Conservation (phyloP, 2,888 invertebrate genomes). For the Synergus gifuensis region DNA sequence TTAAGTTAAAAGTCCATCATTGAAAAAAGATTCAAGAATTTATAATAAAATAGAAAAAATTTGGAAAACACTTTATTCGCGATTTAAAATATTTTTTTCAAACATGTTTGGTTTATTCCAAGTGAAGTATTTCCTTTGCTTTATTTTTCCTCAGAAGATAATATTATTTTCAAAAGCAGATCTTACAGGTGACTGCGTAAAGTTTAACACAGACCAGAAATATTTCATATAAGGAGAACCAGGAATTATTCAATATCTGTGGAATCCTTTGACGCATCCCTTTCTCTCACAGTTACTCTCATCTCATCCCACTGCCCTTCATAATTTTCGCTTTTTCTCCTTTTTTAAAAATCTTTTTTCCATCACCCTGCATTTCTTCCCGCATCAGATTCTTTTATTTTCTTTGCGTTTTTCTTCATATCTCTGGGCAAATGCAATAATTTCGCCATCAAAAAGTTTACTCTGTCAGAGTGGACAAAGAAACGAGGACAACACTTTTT, state of each 20-base stretch:
- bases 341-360: constrained; percentile 22
- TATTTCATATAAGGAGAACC: constrained; percentile 39
- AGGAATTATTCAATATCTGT: constrained; percentile 41
- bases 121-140: too few species aligned
- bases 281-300: not conserved
- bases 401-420: not conserved
- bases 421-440: constrained; percentile 32
- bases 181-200: constrained; percentile 5
- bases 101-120: not conserved
- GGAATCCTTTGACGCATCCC: constrained; percentile 40
- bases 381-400: constrained; percentile 4
- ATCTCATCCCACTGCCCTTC: not conserved
- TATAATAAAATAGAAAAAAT: not conserved
- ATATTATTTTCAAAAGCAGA: constrained; percentile 1
- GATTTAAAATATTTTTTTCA: not conserved
- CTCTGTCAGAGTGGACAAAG: constrained; percentile 27
- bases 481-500: constrained; percentile 26
- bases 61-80: not conserved
- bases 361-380: not conserved
- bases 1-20: not conserved
- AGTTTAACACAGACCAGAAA: not conserved
- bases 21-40: not conserved
- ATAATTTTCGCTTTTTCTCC: not conserved
- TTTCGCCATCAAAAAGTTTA: constrained; percentile 27
- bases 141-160: not conserved